Base-by-base conservation (phyloP, 2,797 vertebrate species). In the Acrocephalus scirpaceus region DNA sequence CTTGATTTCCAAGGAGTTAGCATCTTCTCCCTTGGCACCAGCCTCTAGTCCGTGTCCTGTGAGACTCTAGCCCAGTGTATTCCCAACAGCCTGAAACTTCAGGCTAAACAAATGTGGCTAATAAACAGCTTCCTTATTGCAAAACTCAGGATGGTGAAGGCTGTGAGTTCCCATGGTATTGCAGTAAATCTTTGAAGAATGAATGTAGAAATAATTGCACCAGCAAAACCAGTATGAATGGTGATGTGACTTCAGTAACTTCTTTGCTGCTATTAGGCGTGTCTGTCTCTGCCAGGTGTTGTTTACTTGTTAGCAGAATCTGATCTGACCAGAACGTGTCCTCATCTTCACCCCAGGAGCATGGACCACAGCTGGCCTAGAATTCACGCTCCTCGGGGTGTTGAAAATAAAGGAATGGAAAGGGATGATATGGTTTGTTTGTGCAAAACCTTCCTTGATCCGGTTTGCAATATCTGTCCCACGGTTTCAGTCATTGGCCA, bases 121-220 rank as follows among this genome's bases (percentile, higher is more conserved):
- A 56, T 60, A 51, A 0, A 0, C 11, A 71, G 48, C 71, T 89
- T 91, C 61, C 13, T 11, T 50, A 65, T 27, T 61, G 84, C 50
- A 79, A 88, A 88, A 77, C 34, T 89, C 44, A 51, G 78, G 48
- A 42, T 89, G 61, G 78, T 74, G 57, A 87, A 67, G 72, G 61
- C 27, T 89, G 45, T 3, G 36, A 73, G 67, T 82, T 88, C 34
- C 50, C 7, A 1, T 48, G 40, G 16, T 76, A 40, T 70, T 2
- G 4, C 17, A 11, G 67, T 85, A 50, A 58, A 32, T 67, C 61
- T 72, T 29, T 61, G 91, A 67, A 91, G 91, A 79, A 50, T 92
- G 77, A 96, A 93, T 88, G 81, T 96, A 82, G 91, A 94, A 82
- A 65, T 71, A 91, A 91, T 85, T 58, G 87, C 95, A 96, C 95